Evolutionary conservation across 64 coral and sea anemone species (phyloP).

Genomic region (Montipora foliosa): DNA sequence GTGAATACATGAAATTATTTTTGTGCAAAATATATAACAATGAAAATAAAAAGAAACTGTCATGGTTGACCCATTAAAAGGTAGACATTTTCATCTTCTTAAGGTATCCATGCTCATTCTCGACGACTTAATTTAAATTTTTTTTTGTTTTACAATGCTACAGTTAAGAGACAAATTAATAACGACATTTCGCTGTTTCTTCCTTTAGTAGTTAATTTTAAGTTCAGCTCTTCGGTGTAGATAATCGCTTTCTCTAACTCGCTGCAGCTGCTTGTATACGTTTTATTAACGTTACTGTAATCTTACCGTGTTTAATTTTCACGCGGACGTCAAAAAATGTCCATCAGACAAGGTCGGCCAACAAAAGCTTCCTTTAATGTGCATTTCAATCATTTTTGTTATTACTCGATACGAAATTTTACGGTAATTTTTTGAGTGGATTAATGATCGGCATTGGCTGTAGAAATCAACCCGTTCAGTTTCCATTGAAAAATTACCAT

Average conservation of each 20-base stretch:
- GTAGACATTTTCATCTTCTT: too few relatives aligned
- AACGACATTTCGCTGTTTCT: too few relatives aligned
- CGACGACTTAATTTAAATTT: background rate
- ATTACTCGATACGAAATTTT: slow-evolving; percentile 2
- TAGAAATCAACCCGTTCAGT: background rate
- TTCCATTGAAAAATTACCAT: background rate
- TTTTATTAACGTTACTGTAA: slow-evolving; percentile 6
- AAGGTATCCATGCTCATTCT: too few relatives aligned
- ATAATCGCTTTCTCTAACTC: background rate
- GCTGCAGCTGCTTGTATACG: background rate
- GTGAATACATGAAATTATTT: too few relatives aligned
- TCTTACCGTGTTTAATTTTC: slow-evolving; percentile 30
- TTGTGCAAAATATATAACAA: too few relatives aligned
- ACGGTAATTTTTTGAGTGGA: background rate
- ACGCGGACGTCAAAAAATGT: background rate
- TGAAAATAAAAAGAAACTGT: too few relatives aligned
- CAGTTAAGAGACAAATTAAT: too few relatives aligned
- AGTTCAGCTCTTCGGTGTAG: too few relatives aligned
- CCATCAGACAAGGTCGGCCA: background rate
- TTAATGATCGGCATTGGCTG: background rate
- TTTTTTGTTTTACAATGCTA: too few relatives aligned
- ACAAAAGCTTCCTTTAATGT: slow-evolving; percentile 9
- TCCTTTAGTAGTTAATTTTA: too few relatives aligned
- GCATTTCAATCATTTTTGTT: background rate
- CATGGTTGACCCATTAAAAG: too few relatives aligned